Percentiles rank a stretch among this genome's conserved stretches.
These are phyloP conservation scores for Epizoanthus illoricatus DNA, from an alignment of 92 coral and sea anemone species.

Conservation along the genomic window DNA sequence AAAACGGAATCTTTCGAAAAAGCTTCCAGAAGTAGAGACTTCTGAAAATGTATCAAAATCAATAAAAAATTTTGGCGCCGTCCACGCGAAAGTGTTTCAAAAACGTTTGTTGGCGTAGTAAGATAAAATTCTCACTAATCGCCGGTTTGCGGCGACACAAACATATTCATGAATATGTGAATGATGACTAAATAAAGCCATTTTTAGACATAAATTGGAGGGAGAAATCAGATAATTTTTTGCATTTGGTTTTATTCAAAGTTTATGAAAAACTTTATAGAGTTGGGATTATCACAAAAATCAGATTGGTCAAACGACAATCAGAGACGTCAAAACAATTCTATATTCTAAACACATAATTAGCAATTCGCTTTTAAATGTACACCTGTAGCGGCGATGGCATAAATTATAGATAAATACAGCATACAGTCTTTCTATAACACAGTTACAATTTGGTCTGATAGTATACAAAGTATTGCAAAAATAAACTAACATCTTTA, in stretches of 20 bases:
- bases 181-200: too few species aligned
- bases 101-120: too few species aligned
- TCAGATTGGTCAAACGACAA: background rate
- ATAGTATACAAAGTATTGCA: background rate
- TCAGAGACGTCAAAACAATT: background rate
- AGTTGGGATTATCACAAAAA: background rate
- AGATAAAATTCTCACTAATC: too few species aligned
- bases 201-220: background rate
- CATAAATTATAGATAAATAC: conserved; percentile 6
- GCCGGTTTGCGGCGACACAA: too few species aligned
- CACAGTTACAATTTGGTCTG: background rate
- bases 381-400: conserved; percentile 29
- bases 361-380: conserved; percentile 13
- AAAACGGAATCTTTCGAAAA: too few species aligned
- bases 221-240: background rate
- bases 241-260: background rate
- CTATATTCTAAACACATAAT: conserved; percentile 20
- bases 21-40: too few species aligned
- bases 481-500: background rate
- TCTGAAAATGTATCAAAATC: too few species aligned
- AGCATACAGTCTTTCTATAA: background rate
- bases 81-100: too few species aligned
- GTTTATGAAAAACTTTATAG: background rate
- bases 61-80: too few species aligned
- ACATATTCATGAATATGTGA: too few species aligned